These are phyloP conservation scores for Anguilla megastoma DNA, from an alignment of 2,797 vertebrate genomes.

Conservation along the genomic window DNA sequence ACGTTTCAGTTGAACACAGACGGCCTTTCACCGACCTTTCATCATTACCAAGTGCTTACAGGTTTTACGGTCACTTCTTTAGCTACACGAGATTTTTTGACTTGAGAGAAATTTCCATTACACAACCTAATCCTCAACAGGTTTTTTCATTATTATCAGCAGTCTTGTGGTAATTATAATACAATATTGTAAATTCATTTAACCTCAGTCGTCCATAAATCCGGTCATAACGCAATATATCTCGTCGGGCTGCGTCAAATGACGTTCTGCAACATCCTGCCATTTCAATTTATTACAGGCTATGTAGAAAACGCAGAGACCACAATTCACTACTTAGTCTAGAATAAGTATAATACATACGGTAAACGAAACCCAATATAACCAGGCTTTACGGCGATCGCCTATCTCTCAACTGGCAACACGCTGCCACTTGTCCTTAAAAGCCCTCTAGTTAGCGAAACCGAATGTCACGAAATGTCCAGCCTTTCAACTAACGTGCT, in stretches of 20 bases:
- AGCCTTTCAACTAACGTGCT: neutral
- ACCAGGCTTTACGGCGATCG: neutral
- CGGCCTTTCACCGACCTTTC: too few species aligned
- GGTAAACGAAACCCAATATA: neutral
- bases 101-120: neutral
- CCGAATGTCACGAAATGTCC: neutral
- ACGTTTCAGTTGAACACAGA: too few species aligned
- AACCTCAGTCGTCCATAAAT: neutral
- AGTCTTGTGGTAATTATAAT: neutral
- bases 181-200: neutral
- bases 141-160: neutral
- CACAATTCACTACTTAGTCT: neutral
- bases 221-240: neutral
- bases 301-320: neutral
- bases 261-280: neutral
- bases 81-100: neutral
- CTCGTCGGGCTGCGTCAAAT: neutral
- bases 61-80: neutral
- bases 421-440: slow-evolving; percentile 5
- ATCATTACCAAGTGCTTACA: too few species aligned
- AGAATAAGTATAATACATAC: neutral
- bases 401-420: too few species aligned
- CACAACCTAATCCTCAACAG: neutral
- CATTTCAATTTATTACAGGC: neutral
- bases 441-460: neutral